phyloP scores from a whole-genome alignment of 1,140 invertebrate genomes.

The Microvelia longipes region DNA sequence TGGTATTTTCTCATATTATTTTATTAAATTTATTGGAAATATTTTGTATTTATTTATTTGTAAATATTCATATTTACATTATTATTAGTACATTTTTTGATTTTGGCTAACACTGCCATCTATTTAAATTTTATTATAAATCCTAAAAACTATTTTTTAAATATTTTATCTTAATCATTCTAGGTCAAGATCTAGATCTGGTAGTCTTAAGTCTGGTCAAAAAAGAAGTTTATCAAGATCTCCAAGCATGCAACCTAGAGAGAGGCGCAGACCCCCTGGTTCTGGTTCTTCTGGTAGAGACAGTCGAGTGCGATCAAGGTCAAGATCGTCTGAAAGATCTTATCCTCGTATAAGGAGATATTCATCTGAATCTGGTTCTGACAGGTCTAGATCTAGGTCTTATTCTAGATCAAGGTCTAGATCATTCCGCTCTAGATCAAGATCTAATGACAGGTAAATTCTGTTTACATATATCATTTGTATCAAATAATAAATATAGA shows the following conservation, averaged over 20 bases:
- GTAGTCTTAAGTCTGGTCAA: neutral
- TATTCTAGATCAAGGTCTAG: slow-evolving; percentile 26
- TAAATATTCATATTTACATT: too few relatives aligned
- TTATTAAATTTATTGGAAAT: too few relatives aligned
- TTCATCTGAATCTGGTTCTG: slow-evolving; percentile 33
- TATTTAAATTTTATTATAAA: too few relatives aligned
- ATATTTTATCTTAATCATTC: neutral
- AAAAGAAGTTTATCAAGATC: slow-evolving; percentile 33
- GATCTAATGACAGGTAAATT: neutral
- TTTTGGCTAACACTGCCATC: too few relatives aligned
- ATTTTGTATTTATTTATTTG: too few relatives aligned
- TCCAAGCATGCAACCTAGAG: slow-evolving; percentile 28
- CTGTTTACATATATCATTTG: too few relatives aligned
- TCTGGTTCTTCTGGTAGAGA: slow-evolving; percentile 7
- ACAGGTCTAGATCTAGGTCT: slow-evolving; percentile 15
- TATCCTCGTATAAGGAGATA: slow-evolving; percentile 29
- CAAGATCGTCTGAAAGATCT: slow-evolving; percentile 15
- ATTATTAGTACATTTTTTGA: too few relatives aligned
- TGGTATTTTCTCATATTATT: too few relatives aligned
- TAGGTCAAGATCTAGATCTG: neutral
- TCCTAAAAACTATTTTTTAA: neutral
- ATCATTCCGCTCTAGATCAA: slow-evolving; percentile 22
- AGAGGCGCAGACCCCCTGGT: slow-evolving; percentile 13
- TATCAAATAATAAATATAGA: too few relatives aligned
- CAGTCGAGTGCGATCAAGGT: slow-evolving; percentile 11